phyloP scores from a whole-genome alignment of 1,140 invertebrate genomes.

The Drosophila ercepeae region DNA sequence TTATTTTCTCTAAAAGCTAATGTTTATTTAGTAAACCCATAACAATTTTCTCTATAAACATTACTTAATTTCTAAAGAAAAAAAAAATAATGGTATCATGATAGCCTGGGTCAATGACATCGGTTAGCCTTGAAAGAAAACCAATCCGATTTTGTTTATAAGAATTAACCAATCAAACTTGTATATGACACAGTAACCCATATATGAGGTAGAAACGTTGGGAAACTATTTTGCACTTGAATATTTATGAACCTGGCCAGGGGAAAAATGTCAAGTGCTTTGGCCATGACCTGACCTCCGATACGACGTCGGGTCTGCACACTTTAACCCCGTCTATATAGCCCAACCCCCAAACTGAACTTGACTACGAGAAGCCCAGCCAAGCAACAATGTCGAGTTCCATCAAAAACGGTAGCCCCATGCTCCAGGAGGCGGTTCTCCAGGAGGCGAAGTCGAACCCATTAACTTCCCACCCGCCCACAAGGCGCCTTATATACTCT shows the following conservation, averaged over 20 bases:
- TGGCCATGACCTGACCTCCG: slow-evolving; percentile 47
- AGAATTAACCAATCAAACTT: slow-evolving; percentile 29
- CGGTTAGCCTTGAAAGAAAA: background rate
- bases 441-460: background rate
- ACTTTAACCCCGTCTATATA: slow-evolving; percentile 4
- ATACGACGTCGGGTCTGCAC: slow-evolving; percentile 17
- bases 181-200: slow-evolving; percentile 42
- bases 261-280: slow-evolving; percentile 44
- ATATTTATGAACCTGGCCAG: slow-evolving; percentile 34
- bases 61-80: background rate
- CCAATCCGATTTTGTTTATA: slow-evolving; percentile 28
- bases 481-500: background rate
- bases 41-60: background rate
- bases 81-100: too few species aligned
- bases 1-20: too few species aligned
- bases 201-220: slow-evolving; percentile 1
- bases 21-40: background rate
- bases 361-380: background rate
- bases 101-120: slow-evolving; percentile 29
- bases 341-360: slow-evolving; percentile 3
- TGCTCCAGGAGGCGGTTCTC: slow-evolving; percentile 4
- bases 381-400: slow-evolving; percentile 33
- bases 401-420: slow-evolving; percentile 25
- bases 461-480: slow-evolving; percentile 6
- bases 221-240: slow-evolving; percentile 36